These are phyloP conservation scores for Triops cancriformis DNA, from an alignment of 1,140 invertebrate genomes.

Conservation along the genomic window DNA sequence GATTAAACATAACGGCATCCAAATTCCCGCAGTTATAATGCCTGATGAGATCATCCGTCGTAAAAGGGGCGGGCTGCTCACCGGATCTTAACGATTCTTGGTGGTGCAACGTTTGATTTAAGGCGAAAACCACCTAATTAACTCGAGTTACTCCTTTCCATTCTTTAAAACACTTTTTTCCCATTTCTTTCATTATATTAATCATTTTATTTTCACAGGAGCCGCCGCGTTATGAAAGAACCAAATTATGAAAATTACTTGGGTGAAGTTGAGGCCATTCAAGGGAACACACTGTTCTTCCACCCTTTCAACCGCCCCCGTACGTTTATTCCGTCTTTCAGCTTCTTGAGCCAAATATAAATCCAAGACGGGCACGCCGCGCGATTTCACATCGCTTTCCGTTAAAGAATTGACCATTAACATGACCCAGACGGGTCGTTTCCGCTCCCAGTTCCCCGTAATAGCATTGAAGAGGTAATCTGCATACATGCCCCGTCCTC, in stretches of 20 bases:
- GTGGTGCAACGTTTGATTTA: constrained; percentile 47
- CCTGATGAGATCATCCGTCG: constrained; percentile 46
- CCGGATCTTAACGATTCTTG: constrained; percentile 42
- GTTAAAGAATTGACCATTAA: constrained; percentile 49
- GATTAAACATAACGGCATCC: constrained; percentile 45
- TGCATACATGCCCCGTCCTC: constrained; percentile 43
- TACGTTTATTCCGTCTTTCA: constrained; percentile 42
- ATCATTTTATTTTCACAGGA: background rate
- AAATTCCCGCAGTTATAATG: constrained; percentile 51
- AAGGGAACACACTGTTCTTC: constrained; percentile 50
- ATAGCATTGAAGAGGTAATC: constrained; percentile 48
- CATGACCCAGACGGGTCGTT: constrained; percentile 50
- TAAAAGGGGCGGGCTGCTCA: constrained; percentile 34
- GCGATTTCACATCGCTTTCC: constrained; percentile 45
- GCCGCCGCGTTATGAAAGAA: background rate
- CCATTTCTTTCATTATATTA: no score
- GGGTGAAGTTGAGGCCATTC: constrained; percentile 47
- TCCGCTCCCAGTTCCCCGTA: constrained; percentile 48
- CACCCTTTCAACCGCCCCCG: constrained; percentile 47
- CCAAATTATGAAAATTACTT: constrained; percentile 39
- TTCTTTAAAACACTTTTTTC: no score
- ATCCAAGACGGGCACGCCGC: constrained; percentile 49
- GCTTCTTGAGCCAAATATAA: constrained; percentile 48
- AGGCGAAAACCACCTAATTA: constrained; percentile 47
- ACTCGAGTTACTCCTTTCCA: no score